These are phyloP conservation scores for Hylia prasina DNA, from an alignment of 2,113 vertebrate genomes.

Conservation along the genomic window DNA sequence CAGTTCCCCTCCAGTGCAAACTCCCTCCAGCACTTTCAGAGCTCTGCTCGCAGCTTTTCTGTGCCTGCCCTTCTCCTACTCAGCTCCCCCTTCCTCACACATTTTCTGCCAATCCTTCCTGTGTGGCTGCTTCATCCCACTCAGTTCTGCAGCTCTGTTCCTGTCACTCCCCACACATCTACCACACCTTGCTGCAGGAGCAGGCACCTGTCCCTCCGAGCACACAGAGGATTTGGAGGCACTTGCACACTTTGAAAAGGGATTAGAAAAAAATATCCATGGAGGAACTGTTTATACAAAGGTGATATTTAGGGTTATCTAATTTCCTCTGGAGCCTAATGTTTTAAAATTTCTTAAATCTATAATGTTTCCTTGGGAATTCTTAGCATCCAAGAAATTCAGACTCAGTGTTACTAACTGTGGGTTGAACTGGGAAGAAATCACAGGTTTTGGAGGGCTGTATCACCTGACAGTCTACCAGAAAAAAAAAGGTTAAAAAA, in stretches of 20 bases:
- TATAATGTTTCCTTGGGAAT: not conserved
- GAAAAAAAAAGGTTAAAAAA: not conserved
- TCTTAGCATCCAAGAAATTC: not conserved
- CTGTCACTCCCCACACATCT: not conserved
- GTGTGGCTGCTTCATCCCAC: not conserved
- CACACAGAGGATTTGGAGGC: not conserved
- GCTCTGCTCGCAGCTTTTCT: not conserved
- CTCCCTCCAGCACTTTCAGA: not conserved
- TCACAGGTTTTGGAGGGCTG: not conserved
- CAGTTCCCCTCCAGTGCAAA: not conserved
- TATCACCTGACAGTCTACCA: not conserved
- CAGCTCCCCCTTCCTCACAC: not conserved
- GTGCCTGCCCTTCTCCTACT: not conserved
- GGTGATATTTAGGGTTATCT: not conserved
- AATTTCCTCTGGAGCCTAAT: not conserved
- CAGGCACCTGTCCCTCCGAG: not conserved
- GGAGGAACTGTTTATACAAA: not conserved
- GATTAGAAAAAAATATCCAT: not conserved
- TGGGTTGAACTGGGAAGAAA: not conserved
- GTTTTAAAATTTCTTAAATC: constrained; percentile 28
- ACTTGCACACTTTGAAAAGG: not conserved
- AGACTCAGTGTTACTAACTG: not conserved
- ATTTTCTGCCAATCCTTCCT: not conserved
- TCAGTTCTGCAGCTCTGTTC: not conserved
- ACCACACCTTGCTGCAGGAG: not conserved